Percentiles rank a stretch among this genome's conserved stretches.
Conservation (phyloP, 2,888 invertebrate genomes). For the Cheilosia impressa region DNA sequence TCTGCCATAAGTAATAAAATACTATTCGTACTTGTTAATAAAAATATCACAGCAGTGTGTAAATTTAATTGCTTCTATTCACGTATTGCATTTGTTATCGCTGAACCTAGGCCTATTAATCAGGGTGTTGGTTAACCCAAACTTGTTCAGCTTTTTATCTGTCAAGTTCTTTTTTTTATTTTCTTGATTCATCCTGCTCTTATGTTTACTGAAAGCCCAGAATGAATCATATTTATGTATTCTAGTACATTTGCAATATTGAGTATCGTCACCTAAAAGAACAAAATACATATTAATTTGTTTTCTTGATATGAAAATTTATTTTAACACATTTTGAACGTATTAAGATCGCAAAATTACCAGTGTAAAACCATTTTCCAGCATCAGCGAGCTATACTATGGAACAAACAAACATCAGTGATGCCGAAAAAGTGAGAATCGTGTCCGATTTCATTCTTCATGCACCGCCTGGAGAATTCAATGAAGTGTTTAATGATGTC, state of each 20-base stretch:
- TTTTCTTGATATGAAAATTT: constrained; percentile 65
- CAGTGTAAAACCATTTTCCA: constrained; percentile 35
- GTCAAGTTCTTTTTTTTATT: constrained; percentile 51
- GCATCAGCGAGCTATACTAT: constrained; percentile 74
- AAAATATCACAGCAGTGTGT: not conserved
- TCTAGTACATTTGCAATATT: constrained; percentile 71
- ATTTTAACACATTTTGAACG: constrained; percentile 33
- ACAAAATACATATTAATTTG: constrained; percentile 65
- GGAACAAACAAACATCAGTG: constrained; percentile 87
- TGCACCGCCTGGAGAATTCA: constrained; percentile 99
- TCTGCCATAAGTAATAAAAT: constrained; percentile 60
- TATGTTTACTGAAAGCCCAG: constrained; percentile 70
- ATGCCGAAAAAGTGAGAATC: constrained; percentile 97
- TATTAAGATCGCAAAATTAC: constrained; percentile 36
- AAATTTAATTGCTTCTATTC: not conserved
- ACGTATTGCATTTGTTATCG: not conserved
- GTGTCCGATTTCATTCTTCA: constrained; percentile 99
- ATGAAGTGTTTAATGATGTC: constrained; percentile 99
- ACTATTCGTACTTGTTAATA: constrained; percentile 12
- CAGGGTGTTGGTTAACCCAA: constrained; percentile 71
- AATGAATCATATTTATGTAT: constrained; percentile 75
- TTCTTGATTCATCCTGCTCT: constrained; percentile 63
- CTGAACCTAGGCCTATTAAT: not conserved
- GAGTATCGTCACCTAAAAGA: constrained; percentile 70
- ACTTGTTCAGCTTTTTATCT: constrained; percentile 69